Percentiles rank a stretch among this genome's conserved stretches.
Evolutionary conservation across 2,888 invertebrate species (phyloP).

Genomic region (Sialis fuliginosa): DNA sequence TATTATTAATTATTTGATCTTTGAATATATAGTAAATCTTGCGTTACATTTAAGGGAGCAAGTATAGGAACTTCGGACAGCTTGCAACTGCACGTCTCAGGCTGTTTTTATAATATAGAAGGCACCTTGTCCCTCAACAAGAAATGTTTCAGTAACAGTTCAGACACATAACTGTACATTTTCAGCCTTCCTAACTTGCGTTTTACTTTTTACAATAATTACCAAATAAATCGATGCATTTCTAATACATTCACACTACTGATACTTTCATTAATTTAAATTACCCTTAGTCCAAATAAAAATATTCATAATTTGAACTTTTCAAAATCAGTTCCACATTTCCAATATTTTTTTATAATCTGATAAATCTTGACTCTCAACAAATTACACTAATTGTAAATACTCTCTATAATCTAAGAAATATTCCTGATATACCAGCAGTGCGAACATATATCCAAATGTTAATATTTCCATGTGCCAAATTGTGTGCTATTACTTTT

Average conservation of each 20-base stretch:
- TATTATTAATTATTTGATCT: constrained; percentile 1
- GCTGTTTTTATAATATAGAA: constrained; percentile 8
- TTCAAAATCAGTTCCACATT: no score
- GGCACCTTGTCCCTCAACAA: constrained; percentile 15
- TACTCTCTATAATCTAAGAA: no score
- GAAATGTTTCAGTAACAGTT: constrained; percentile 3
- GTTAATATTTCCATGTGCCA: constrained; percentile 4
- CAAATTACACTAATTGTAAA: no score
- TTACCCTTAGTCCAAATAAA: no score
- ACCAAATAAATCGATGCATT: not conserved
- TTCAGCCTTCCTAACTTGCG: constrained; percentile 6
- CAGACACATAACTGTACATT: not conserved
- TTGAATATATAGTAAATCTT: constrained; percentile 3
- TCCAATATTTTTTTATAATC: no score
- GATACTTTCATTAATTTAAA: no score
- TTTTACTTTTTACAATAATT: not conserved
- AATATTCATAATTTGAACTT: no score
- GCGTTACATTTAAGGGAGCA: constrained; percentile 6
- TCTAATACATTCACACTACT: no score
- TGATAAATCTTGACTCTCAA: no score
- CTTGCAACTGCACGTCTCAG: constrained; percentile 6
- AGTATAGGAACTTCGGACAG: constrained; percentile 8
- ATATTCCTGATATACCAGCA: no score
- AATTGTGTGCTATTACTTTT: constrained; percentile 1
- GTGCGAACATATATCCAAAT: constrained; percentile 1